Base-by-base conservation (phyloP, 1,140 invertebrate genomes). In the Rhopalosiphum padi region DNA sequence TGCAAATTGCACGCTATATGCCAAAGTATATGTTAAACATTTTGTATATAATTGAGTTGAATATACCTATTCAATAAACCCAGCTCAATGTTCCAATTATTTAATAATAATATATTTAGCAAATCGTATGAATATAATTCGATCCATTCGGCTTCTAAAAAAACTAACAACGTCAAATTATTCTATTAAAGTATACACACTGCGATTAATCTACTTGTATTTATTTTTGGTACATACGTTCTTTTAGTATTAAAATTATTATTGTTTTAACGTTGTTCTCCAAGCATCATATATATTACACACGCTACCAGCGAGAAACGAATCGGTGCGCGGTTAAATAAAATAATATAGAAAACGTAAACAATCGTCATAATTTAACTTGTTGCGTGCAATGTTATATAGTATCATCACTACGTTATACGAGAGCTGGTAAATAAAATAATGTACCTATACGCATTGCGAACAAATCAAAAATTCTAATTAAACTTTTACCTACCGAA, bases 261-360 rank as follows among this genome's bases (percentile, higher is more conserved):
- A 83, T 83, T 83, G 35, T 83, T 83, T 37, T 83, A 83, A 37
- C 21, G 35, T 23, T 7, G 77, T 35, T 83, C 35, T n/a, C 35
- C 35, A 37, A 21, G 22, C 77, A 9, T 35, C 21, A 22, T 21
- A 83, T 68, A 68, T 68, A 68, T 37, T 83, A 37, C 37, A 35
- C 15, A 35, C 11, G 25, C 25, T 60, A 2, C 60, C 60, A 68
- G 30, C 11, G n/a, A 11, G 60, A 83, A 83, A 83, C 35, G 35
- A 83, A 22, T 83, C 35, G 35, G 77, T 37, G 35, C 21, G 18
- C 77, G 35, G 35, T 21, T 22, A 18, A 37, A 35, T 83, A 83
- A 83, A 83, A 83, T 83, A 83, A 37, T 83, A 82, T 22, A 82
- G 35, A 82, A 35, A 82, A 37, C 77, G 35, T 82, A 82, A 82